These are phyloP conservation scores for Bugula neritina DNA, from an alignment of 2,888 invertebrate species.

Conservation along the genomic window DNA sequence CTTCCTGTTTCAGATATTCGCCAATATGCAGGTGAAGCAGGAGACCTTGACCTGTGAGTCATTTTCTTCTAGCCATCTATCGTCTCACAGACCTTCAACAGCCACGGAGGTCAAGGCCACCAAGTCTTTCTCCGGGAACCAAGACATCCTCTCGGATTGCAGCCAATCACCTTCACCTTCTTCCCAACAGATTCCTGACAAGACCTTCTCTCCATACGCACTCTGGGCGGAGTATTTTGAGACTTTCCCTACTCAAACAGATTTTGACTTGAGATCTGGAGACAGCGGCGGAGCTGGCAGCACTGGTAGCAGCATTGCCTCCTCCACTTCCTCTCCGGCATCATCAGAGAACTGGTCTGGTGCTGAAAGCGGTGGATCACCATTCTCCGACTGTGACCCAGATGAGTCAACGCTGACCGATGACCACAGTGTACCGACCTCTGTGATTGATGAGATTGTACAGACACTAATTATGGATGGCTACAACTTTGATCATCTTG, in stretches of 20 bases:
- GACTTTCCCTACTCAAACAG: not conserved
- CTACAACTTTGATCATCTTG: constrained; percentile 22
- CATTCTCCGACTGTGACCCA: constrained; percentile 4
- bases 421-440: constrained; percentile 1
- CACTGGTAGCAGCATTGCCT: constrained; percentile 13
- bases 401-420: not conserved
- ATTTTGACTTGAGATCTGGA: constrained; percentile 4
- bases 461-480: constrained; percentile 22
- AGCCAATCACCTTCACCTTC: not conserved
- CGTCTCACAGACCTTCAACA: not conserved
- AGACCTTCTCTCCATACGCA: not conserved
- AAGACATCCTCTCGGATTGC: not conserved
- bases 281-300: not conserved
- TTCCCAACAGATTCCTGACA: not conserved
- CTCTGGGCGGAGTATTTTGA: constrained; percentile 24
- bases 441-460: constrained; percentile 13
- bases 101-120: not conserved
- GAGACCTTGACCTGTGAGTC: not conserved
- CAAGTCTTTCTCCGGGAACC: not conserved
- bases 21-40: constrained; percentile 17
- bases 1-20: constrained; percentile 7
- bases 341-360: constrained; percentile 6
- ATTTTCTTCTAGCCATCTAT: not conserved
- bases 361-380: constrained; percentile 12
- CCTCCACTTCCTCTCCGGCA: constrained; percentile 1